Base-by-base conservation (phyloP, 2,797 vertebrate species). In the Lateolabrax maculatus region DNA sequence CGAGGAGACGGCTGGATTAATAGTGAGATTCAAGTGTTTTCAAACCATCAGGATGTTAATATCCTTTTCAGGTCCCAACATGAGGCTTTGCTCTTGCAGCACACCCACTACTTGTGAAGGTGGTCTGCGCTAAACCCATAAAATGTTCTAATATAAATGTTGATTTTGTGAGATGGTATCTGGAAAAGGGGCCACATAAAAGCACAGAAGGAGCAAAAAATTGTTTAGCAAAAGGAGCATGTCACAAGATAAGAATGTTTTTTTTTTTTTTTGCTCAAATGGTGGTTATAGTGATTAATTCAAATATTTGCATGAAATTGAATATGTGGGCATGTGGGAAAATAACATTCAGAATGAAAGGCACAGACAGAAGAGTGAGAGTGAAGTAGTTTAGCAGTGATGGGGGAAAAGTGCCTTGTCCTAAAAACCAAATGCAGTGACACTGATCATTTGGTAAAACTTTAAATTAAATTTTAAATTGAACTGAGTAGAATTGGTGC, bases 91-190 rank as follows among this genome's bases (percentile, higher is more conserved):
- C 71, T 81, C 61, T 36, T 1, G 64, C 72, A 51, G 63, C 71
- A 72, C 64, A 55, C 7, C 41, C 34, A 77, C 55, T 48, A 27
- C 63, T 64, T 51, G 53, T 74, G 69, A 63, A 82, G 66, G 58
- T 23, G 0, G 63, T 58, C 56, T 58, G 75, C 48, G 25, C 27
- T 51, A 52, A 89, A 79, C 52, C 61, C 58, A 69, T 70, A 64
- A 88, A 82, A 83, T 74, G 60, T 71, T 83, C 49, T 75, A 72
- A 88, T 87, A 88, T 87, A 90, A 90, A 90, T 90, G 84, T 85
- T 87, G 88, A 92, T 93, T 90, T 86, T 66, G 39, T 58, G 41
- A 69, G 89, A 88, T 77, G 39, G 43, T 84, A 88, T 91, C 86
- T 75, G 55, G 63, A 36, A 79, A 83, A 66, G 63, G 56, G 80